These are phyloP conservation scores for Eciton burchellii DNA, from an alignment of 1,140 invertebrate genomes.

Conservation along the genomic window DNA sequence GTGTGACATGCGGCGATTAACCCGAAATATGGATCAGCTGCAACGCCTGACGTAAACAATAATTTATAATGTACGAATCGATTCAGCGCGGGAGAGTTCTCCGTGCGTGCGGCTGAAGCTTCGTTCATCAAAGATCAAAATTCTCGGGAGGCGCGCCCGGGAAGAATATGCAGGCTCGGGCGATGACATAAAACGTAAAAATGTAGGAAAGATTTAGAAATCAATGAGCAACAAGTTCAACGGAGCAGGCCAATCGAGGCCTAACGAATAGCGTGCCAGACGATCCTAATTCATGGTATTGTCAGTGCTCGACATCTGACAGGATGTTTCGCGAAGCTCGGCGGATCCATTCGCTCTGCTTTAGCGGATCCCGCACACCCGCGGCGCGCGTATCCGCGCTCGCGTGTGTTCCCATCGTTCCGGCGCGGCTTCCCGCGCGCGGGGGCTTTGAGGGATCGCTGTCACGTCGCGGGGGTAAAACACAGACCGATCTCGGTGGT, in stretches of 20 bases:
- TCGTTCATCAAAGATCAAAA: no score
- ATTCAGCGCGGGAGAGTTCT: not conserved
- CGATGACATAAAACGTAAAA: no score
- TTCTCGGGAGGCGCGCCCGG: no score
- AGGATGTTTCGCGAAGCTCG: not conserved
- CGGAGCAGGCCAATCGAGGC: not conserved
- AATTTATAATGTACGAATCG: not conserved
- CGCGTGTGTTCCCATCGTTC: conserved; percentile 22
- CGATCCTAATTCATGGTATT: not conserved
- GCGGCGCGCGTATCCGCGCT: not conserved
- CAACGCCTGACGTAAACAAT: not conserved
- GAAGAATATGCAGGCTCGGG: no score
- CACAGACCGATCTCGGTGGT: not conserved
- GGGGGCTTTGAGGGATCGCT: conserved; percentile 34
- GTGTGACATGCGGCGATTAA: no score
- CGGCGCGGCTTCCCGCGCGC: not conserved
- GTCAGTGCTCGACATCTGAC: conserved; percentile 22
- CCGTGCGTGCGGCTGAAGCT: not conserved
- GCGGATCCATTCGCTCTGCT: conserved; percentile 18
- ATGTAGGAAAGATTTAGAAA: not conserved
- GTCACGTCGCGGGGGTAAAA: conserved; percentile 44
- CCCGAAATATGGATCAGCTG: not conserved
- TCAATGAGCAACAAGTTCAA: not conserved
- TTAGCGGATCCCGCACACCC: not conserved
- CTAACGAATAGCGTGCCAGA: not conserved